Percentiles rank a stretch among this genome's conserved stretches.
These are phyloP conservation scores for Panzeria rudis DNA, from an alignment of 2,888 invertebrate species.

Conservation along the genomic window DNA sequence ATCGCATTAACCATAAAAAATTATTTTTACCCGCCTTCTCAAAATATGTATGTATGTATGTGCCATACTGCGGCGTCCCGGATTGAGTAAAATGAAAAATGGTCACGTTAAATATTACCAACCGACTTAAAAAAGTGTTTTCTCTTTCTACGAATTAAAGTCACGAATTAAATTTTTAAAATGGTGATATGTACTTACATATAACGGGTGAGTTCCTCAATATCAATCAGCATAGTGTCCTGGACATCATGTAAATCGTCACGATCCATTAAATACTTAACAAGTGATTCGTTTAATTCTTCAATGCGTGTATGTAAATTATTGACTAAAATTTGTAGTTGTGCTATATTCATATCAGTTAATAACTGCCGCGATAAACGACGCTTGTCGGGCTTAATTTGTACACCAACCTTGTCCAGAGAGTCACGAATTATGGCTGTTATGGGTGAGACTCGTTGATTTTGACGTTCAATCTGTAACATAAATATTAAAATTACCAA, in stretches of 20 bases:
- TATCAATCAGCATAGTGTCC: constrained; percentile 98
- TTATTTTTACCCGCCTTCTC: no score
- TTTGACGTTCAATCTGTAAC: constrained; percentile 86
- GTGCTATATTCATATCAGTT: constrained; percentile 96
- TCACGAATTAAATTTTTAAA: no score
- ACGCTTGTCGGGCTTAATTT: constrained; percentile 92
- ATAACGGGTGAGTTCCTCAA: constrained; percentile 96
- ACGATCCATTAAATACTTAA: constrained; percentile 94
- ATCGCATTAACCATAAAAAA: no score
- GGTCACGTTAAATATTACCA: no score
- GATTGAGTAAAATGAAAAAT: no score
- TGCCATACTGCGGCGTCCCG: no score
- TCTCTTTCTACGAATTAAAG: no score
- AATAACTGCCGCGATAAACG: constrained; percentile 93
- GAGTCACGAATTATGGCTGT: constrained; percentile 93
- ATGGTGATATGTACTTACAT: constrained; percentile 89
- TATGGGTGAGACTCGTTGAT: constrained; percentile 90
- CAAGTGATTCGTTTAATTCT: constrained; percentile 94
- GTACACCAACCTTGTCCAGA: constrained; percentile 92
- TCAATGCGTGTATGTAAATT: constrained; percentile 97
- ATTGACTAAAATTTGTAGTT: constrained; percentile 95
- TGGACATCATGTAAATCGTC: constrained; percentile 99
- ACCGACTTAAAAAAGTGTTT: no score
- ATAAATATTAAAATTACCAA: constrained; percentile 60
- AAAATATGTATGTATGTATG: no score